phyloP scores from a whole-genome alignment of 2,797 vertebrate species.

The Knipowitschia caucasica region DNA sequence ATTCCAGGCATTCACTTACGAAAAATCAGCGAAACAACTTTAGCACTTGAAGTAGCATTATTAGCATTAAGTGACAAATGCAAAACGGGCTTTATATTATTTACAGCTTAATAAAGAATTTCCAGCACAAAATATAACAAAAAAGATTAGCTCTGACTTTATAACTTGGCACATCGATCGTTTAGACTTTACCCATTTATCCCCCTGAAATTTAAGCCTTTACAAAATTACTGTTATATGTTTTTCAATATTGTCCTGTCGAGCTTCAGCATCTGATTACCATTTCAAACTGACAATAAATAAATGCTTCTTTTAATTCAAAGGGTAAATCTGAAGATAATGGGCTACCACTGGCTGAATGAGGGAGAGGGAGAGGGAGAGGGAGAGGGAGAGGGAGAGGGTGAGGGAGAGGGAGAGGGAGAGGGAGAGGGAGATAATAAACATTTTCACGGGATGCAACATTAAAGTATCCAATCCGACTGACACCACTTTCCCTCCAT shows the following conservation, averaged over 20 bases:
- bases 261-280: slow-evolving; percentile 1
- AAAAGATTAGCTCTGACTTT: slow-evolving; percentile 11
- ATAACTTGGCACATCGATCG: slow-evolving; percentile 56
- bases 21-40: slow-evolving; percentile 44
- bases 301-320: not conserved
- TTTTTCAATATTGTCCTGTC: slow-evolving; percentile 50
- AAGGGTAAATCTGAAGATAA: not conserved
- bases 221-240: slow-evolving; percentile 12
- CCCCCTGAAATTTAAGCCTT: slow-evolving; percentile 8
- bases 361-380: not conserved
- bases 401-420: not conserved
- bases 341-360: not conserved
- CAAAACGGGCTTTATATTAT: slow-evolving; percentile 42
- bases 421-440: not conserved
- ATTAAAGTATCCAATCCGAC: not conserved
- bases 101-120: slow-evolving; percentile 12
- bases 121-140: slow-evolving; percentile 11
- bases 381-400: not conserved
- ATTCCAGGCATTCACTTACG: slow-evolving; percentile 47
- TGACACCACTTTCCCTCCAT: not conserved
- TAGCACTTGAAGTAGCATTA: slow-evolving; percentile 49
- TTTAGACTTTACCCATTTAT: no score
- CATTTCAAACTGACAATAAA: not conserved
- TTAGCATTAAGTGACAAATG: slow-evolving; percentile 33
- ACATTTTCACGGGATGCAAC: not conserved